phyloP scores from a whole-genome alignment of 2,113 vertebrate species.

The Anoplopoma fimbria region DNA sequence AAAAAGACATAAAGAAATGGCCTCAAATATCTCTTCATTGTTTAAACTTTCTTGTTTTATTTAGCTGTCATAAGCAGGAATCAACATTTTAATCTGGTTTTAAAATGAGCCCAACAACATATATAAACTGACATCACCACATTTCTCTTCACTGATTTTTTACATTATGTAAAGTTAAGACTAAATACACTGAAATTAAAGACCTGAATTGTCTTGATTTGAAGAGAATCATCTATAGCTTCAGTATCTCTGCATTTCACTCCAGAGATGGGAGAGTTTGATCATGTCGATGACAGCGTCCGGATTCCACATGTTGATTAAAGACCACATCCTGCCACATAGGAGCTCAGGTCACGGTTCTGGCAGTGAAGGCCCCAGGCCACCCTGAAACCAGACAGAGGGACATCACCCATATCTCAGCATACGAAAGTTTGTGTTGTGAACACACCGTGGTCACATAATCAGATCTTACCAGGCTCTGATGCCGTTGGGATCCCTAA shows the following conservation, averaged over 20 bases:
- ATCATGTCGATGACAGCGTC: rapidly evolving
- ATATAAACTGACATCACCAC: neutral
- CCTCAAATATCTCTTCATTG: neutral
- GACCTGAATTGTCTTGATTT: neutral
- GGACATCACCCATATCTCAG: neutral
- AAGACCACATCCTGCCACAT: conserved; percentile 43
- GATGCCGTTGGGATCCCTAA: conserved; percentile 47
- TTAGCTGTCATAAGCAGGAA: neutral
- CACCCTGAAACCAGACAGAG: conserved; percentile 58
- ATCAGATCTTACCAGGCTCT: conserved; percentile 51
- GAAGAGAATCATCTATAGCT: neutral
- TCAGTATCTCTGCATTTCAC: neutral
- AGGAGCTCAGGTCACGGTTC: conserved; percentile 25
- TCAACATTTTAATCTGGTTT: conserved; percentile 6
- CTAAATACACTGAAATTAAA: neutral
- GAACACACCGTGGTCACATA: neutral
- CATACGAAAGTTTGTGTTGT: neutral
- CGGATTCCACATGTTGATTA: neutral
- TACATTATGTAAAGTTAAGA: neutral
- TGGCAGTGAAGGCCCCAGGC: conserved; percentile 7
- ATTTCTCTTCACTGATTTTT: neutral
- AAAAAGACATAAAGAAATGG: neutral
- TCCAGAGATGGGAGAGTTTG: neutral
- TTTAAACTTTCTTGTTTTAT: neutral
- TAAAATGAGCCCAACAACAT: neutral